These are phyloP conservation scores for Sapayoa aenigma DNA, from an alignment of 2,113 vertebrate species.

Conservation along the genomic window DNA sequence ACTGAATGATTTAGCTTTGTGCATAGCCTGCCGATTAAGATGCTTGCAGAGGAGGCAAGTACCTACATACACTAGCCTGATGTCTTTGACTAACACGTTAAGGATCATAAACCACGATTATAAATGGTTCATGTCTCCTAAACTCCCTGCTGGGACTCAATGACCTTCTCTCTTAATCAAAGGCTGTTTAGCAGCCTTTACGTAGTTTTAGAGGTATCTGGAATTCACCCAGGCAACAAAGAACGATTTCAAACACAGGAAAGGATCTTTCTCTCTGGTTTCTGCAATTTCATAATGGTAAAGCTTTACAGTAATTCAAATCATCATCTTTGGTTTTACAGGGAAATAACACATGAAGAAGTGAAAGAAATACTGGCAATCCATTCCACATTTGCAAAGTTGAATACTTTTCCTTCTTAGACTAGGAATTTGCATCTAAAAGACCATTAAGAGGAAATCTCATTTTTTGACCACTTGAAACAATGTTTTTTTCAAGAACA, in stretches of 20 bases:
- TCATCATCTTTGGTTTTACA: not conserved
- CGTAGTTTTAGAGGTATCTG: not conserved
- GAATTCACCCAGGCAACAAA: not conserved
- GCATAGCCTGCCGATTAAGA: not conserved
- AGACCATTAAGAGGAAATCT: not conserved
- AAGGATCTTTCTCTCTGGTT: not conserved
- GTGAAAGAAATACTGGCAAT: not conserved
- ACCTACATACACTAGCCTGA: not conserved
- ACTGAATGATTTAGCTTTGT: not conserved
- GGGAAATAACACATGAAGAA: not conserved
- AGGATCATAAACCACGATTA: not conserved
- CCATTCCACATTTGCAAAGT: not conserved
- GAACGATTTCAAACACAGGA: not conserved
- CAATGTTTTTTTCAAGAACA: not conserved
- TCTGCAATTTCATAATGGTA: not conserved
- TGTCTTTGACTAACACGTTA: not conserved
- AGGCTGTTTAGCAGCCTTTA: not conserved
- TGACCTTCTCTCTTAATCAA: not conserved
- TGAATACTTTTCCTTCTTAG: not conserved
- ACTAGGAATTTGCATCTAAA: not conserved
- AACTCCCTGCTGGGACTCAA: not conserved
- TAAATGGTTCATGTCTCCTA: not conserved
- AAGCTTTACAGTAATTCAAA: not conserved
- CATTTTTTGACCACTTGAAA: not conserved
- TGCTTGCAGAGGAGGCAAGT: not conserved